Percentiles rank a stretch among this genome's conserved stretches.
phyloP scores from a whole-genome alignment of 2,797 vertebrate genomes.

The Rhincodon typus region DNA sequence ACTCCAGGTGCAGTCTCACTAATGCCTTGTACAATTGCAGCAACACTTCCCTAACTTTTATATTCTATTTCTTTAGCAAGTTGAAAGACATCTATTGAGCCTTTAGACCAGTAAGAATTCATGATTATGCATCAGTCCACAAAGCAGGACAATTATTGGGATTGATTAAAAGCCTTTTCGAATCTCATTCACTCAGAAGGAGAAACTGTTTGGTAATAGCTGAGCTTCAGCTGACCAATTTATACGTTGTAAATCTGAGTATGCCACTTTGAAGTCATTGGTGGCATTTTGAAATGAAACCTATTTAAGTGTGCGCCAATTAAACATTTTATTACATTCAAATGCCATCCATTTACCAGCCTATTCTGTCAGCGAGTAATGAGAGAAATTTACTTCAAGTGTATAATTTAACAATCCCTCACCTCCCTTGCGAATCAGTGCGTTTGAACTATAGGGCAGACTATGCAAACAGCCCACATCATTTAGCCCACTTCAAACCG shows the following conservation, averaged over 20 bases:
- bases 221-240: neutral
- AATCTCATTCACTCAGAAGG: neutral
- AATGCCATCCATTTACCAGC: constrained; percentile 26
- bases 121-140: neutral
- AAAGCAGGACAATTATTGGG: too few species aligned
- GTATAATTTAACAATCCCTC: constrained; percentile 9
- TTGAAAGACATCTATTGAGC: neutral
- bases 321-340: neutral
- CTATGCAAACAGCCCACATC: neutral
- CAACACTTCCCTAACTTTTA: too few species aligned
- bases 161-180: neutral
- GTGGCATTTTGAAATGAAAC: constrained; percentile 1
- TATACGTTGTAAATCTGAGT: neutral
- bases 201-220: neutral
- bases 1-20: too few species aligned
- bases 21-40: too few species aligned
- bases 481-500: neutral
- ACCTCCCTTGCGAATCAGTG: neutral
- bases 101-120: neutral
- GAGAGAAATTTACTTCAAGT: constrained; percentile 12
- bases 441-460: neutral
- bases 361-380: constrained; percentile 3
- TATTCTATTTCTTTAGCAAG: neutral
- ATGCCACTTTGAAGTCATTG: neutral
- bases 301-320: constrained; percentile 15